A percentile compares a stretch with the other conserved stretches of the same genome.
These are phyloP conservation scores for Poicephalus meyeri DNA, from an alignment of 2,113 vertebrate species.

Conservation along the genomic window DNA sequence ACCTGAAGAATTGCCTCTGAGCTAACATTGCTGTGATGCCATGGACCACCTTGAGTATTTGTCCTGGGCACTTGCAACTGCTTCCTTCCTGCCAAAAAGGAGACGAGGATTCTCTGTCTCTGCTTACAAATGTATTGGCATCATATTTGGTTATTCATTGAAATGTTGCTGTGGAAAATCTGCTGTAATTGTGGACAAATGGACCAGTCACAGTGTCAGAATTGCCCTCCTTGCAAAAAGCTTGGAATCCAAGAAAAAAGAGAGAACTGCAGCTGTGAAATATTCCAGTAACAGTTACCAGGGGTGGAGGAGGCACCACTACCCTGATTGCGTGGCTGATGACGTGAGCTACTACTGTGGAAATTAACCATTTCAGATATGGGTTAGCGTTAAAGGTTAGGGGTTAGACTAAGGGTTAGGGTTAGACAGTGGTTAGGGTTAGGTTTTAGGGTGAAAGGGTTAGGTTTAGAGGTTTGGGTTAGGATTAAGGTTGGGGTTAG, in stretches of 20 bases:
- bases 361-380: background rate
- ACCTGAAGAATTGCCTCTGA: background rate
- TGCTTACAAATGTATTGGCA: background rate
- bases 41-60: background rate
- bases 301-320: background rate
- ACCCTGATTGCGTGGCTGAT: too few species aligned
- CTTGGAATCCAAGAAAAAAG: background rate
- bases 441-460: background rate
- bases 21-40: background rate
- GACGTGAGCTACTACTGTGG: background rate
- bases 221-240: background rate
- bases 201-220: background rate
- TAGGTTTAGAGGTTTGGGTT: background rate
- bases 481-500: background rate
- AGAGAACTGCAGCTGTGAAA: background rate
- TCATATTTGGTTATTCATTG: background rate
- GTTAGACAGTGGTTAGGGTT: background rate
- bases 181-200: background rate
- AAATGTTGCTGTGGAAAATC: background rate
- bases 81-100: background rate
- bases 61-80: background rate
- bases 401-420: too few species aligned
- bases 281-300: background rate
- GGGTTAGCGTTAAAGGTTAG: background rate
- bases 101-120: background rate